phyloP scores from a whole-genome alignment of 2,797 vertebrate genomes.

The Poeciliopsis paucimaculata region DNA sequence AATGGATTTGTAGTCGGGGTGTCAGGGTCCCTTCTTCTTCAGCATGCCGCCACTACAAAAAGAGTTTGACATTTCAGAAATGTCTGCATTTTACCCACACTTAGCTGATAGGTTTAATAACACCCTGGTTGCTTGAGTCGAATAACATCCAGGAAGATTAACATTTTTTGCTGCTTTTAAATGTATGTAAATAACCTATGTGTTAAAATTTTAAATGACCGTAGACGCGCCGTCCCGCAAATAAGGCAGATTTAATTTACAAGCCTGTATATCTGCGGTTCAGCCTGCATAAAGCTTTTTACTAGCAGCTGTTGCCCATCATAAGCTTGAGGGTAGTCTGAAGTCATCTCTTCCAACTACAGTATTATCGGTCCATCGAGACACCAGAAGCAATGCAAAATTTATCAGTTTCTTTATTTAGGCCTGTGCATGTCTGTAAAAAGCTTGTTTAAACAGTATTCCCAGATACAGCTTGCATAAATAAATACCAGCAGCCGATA shows the following conservation, averaged over 20 bases:
- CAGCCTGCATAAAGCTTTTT: neutral
- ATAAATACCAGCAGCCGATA: neutral
- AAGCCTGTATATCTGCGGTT: neutral
- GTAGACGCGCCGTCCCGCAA: no score
- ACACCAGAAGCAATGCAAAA: neutral
- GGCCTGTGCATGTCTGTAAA: neutral
- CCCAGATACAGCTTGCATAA: neutral
- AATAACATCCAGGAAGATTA: neutral
- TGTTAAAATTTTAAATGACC: neutral
- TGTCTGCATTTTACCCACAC: neutral
- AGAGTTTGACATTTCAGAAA: slow-evolving; percentile 4
- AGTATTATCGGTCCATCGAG: neutral
- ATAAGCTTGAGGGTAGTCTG: slow-evolving; percentile 4
- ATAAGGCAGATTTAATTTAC: neutral
- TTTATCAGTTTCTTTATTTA: neutral
- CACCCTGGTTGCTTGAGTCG: neutral
- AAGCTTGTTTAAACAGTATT: neutral
- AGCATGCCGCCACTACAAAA: neutral
- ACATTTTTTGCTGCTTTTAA: neutral
- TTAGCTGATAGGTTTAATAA: neutral
- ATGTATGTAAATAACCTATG: neutral
- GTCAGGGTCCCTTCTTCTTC: neutral
- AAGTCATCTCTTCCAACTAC: neutral
- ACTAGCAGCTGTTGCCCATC: neutral
- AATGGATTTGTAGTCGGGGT: slow-evolving; percentile 17